Base-by-base conservation (phyloP, 2,113 vertebrate genomes). In the Pelusios castaneus region DNA sequence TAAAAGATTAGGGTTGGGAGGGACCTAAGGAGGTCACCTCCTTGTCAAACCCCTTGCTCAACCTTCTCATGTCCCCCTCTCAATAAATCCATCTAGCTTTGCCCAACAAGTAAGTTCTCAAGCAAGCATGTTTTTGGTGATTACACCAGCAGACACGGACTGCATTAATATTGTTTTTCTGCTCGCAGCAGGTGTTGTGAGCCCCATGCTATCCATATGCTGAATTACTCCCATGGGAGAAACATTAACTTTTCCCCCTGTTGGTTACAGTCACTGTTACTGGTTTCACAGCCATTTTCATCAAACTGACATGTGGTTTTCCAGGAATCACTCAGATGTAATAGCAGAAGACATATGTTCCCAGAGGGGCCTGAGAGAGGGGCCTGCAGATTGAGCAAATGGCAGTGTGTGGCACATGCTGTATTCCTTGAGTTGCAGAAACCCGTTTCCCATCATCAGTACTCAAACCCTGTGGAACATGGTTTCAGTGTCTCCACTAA, bases 311-410 rank as follows among this genome's bases (percentile, higher is more conserved):
- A 84, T 75, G 73, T 5, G 45, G 27, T 88, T 92, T 75, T 95
- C 85, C 60, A 93, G 94, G 97, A 95, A 93, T 76, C 38, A 2
- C 93, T 95, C 51, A 63, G 41, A 4, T 67, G 83, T 82, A 93
- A 92, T 85, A 82, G 56, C 27, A 80, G 86, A 86, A 77, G 87
- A 13, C 2, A 21, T 6, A 27, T 0, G 0, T 21, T 84, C 78
- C 52, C 43, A 10, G 78, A 82, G 52, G 47, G 82, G 88, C 88
- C 77, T 89, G 55, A 2, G 51, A 58, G 27, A 24, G 76, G 52
- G 80, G 52, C 77, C 51, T 51, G 7, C 1, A 29, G 93, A 58
- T 55, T 34, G 8, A 70, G 89, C 2, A 5, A 75, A 80, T 47
- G 63, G 85, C 55, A 88, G 70, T 2, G 2, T 27, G 63, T 1